phyloP scores from a whole-genome alignment of 37 sponge, comb jelly and placozoan genomes.

The Hexactinellida sp. region DNA sequence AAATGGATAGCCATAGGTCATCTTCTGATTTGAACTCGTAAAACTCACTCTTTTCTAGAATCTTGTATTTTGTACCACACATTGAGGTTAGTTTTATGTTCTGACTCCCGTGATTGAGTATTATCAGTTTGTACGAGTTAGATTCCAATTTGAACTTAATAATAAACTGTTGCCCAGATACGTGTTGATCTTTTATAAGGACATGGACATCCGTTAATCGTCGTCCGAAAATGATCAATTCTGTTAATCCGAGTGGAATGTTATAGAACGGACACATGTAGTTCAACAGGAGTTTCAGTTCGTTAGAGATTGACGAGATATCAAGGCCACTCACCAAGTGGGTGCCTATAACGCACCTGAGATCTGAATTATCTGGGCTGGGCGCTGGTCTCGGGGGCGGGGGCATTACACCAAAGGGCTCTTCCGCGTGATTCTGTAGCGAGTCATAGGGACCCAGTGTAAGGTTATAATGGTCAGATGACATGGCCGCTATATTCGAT shows the following conservation, averaged over 20 bases:
- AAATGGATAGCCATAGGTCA: not conserved
- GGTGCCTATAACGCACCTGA: not conserved
- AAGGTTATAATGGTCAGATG: no score
- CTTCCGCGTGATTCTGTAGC: not conserved
- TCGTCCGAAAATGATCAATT: not conserved
- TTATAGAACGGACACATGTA: not conserved
- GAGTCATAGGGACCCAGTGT: not conserved
- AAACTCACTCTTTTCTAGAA: not conserved
- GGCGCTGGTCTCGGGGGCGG: not conserved
- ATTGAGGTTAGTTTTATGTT: not conserved
- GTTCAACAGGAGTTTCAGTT: not conserved
- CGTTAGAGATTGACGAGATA: not conserved
- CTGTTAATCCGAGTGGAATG: not conserved
- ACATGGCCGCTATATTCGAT: no score
- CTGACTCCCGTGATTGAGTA: constrained; percentile 5
- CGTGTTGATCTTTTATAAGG: not conserved
- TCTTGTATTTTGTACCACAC: not conserved
- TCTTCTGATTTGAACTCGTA: not conserved
- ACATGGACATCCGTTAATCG: not conserved
- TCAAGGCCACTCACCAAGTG: not conserved
- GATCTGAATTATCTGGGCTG: not conserved
- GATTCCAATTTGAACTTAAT: not conserved
- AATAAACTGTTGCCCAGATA: not conserved
- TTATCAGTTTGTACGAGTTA: not conserved
- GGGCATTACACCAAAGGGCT: not conserved